A percentile compares a stretch with the other conserved stretches of the same genome.
phyloP scores from a whole-genome alignment of 1,140 invertebrate species.

The Druon quercuslanigerum region DNA sequence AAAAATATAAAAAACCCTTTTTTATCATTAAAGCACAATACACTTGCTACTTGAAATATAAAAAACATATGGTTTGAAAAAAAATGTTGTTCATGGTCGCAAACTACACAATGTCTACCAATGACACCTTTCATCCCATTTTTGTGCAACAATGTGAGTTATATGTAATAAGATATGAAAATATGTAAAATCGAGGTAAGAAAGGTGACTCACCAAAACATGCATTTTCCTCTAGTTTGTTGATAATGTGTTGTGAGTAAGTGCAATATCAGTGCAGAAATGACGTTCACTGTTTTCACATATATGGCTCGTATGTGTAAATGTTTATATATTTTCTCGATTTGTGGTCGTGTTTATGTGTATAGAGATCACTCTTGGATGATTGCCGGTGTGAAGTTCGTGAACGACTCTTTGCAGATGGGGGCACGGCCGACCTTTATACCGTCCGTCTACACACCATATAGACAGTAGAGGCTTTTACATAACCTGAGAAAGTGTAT shows the following conservation, averaged over 20 bases:
- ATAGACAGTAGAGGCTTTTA: constrained; percentile 52
- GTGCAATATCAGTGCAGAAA: constrained; percentile 36
- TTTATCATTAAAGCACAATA: no score
- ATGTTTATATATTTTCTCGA: background rate
- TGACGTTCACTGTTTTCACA: constrained; percentile 15
- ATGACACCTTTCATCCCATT: no score
- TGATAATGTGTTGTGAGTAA: constrained; percentile 34
- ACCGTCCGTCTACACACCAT: constrained; percentile 60
- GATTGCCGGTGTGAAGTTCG: constrained; percentile 69
- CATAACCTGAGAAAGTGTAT: constrained; percentile 70
- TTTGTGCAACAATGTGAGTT: no score
- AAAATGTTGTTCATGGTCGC: no score
- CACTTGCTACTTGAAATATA: no score
- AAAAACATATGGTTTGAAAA: no score
- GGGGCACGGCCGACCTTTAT: constrained; percentile 72
- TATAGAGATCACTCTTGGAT: constrained; percentile 39
- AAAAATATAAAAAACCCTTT: no score
- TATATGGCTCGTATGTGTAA: constrained; percentile 7
- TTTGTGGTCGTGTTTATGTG: constrained; percentile 23
- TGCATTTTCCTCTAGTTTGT: background rate
- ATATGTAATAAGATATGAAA: no score
- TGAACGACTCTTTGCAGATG: constrained; percentile 70
- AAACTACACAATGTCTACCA: no score
- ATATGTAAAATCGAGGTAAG: no score
- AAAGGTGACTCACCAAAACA: constrained; percentile 30